Evolutionary conservation across 2,113 vertebrate genomes (phyloP), one percentile per base, ranked within the genome.

Genomic region (Microtus pennsylvanicus): DNA sequence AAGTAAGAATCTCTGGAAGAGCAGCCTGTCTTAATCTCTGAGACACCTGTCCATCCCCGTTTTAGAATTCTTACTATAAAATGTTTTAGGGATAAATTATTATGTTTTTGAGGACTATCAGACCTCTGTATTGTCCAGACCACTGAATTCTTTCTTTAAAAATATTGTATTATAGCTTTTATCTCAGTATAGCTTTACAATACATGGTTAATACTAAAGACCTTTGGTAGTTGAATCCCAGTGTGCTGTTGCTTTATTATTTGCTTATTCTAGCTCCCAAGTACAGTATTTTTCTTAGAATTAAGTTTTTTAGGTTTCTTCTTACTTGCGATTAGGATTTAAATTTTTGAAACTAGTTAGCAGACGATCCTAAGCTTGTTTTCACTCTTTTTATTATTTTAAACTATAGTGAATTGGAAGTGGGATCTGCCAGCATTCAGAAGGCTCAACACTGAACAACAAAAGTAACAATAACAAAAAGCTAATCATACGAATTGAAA

Each of bases 121-220:
- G 75, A 87, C 35, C 24, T 47, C 76, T 83, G 55, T 89, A 89
- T 61, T 69, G 47, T 75, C 47, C 90, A 77, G 63, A 67, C 4
- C 72, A 3, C 4, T 52, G 11, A 86, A 94, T 93, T 94, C 3
- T 47, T 90, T 94, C 74, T 76, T 93, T 88, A 88, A 95, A 90
- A 67, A 72, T 26, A 67, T 21, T 78, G 45, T 55, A 47, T 90
- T 83, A 93, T 87, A 77, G 24, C 7, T 83, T 89, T 88, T 75
- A 42, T 50, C 47, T 69, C 26, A 78, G 35, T 85, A 42, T 7
- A 78, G 12, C 19, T 86, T 33, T 28, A 9, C 42, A 16, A 65
- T 90, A 80, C 86, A 77, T 80, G 45, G 47, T 22, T 86, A 26
- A 76, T 90, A 80, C 91, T 93, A 74, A 91, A 94, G 67, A 6